Conservation (phyloP, 1,140 invertebrate genomes). For the Tetramorium simillimum region DNA sequence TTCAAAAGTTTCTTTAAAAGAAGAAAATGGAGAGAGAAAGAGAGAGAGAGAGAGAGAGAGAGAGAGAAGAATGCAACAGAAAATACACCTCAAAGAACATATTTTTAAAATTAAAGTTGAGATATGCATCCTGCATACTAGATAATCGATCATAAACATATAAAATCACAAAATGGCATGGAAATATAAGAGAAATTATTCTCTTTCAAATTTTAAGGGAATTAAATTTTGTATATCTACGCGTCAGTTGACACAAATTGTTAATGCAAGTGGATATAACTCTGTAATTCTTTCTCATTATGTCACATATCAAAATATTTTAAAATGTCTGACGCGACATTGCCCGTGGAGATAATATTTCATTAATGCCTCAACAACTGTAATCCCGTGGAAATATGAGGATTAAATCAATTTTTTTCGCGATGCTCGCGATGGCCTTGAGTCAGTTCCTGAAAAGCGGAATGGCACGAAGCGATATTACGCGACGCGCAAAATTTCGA, state of each 20-base stretch:
- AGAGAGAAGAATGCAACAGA: background rate
- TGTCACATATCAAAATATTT: constrained; percentile 24
- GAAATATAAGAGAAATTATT: constrained; percentile 5
- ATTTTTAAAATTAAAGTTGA: background rate
- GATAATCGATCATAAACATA: background rate
- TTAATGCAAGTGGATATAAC: constrained; percentile 3
- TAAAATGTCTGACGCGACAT: background rate
- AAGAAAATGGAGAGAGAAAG: background rate
- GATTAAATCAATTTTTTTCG: constrained; percentile 15
- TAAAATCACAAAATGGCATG: background rate
- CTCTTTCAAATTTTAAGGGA: background rate
- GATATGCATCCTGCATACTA: background rate
- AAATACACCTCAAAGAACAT: background rate
- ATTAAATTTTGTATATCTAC: constrained; percentile 28
- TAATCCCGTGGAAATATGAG: constrained; percentile 4
- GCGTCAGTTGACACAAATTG: background rate
- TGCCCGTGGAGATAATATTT: constrained; percentile 22
- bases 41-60: no score
- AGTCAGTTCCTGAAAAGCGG: background rate
- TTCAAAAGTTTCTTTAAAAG: background rate
- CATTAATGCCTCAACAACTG: background rate
- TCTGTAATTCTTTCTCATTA: constrained; percentile 14
- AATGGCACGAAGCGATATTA: constrained; percentile 10
- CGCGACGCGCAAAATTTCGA: background rate
- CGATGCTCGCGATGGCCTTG: background rate